Evolutionary conservation across 2,797 vertebrate species (phyloP).

Genomic region (Eleutherodactylus coqui): DNA sequence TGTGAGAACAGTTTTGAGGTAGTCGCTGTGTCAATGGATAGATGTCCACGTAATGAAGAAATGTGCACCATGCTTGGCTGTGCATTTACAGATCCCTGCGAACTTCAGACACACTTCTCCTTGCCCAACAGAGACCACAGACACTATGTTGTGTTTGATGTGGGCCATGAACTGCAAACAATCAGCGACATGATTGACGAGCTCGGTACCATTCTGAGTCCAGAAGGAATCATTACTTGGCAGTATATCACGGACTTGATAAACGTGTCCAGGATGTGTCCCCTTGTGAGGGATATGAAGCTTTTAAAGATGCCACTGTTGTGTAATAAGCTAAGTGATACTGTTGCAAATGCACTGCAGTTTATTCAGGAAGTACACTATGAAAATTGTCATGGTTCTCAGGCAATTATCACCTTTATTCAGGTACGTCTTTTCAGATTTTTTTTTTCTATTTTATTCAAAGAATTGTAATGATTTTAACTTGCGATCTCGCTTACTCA

Average conservation of each 20-base stretch:
- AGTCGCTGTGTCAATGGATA: slow-evolving; percentile 42
- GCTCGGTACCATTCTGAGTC: slow-evolving; percentile 29
- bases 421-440: slow-evolving; percentile 24
- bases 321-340: slow-evolving; percentile 32
- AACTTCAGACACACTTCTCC: slow-evolving; percentile 46
- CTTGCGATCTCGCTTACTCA: background rate
- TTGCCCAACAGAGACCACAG: slow-evolving; percentile 43
- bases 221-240: slow-evolving; percentile 49
- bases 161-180: slow-evolving; percentile 7
- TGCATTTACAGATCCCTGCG: slow-evolving; percentile 34
- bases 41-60: slow-evolving; percentile 40
- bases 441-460: background rate
- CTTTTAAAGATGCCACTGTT: slow-evolving; percentile 37
- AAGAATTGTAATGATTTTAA: background rate
- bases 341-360: slow-evolving; percentile 37
- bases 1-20: slow-evolving; percentile 47
- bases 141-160: slow-evolving; percentile 56
- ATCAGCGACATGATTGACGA: slow-evolving; percentile 34
- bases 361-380: slow-evolving; percentile 40
- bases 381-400: slow-evolving; percentile 20
- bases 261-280: slow-evolving; percentile 23
- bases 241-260: slow-evolving; percentile 44
- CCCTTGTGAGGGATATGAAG: background rate
- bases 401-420: slow-evolving; percentile 45
- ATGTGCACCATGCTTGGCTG: slow-evolving; percentile 58